phyloP scores from a whole-genome alignment of 2,797 vertebrate genomes.

The Karalla daura region DNA sequence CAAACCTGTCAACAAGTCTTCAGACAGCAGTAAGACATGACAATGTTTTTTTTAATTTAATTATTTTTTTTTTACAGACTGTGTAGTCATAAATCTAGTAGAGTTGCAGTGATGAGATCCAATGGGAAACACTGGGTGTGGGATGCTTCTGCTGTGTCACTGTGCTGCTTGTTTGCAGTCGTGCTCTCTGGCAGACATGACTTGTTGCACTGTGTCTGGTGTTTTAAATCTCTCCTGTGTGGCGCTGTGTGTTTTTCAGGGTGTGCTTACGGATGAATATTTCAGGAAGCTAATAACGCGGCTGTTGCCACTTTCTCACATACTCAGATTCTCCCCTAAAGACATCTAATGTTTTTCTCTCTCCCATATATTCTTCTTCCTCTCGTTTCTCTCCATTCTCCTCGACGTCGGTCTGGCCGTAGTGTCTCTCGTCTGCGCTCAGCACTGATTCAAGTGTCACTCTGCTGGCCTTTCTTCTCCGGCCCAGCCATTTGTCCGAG shows the following conservation, averaged over 20 bases:
- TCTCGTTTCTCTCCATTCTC: slow-evolving; percentile 18
- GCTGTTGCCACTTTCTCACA: slow-evolving; percentile 21
- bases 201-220: not conserved
- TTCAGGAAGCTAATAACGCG: slow-evolving; percentile 30
- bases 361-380: not conserved
- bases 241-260: slow-evolving; percentile 1
- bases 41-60: no score
- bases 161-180: not conserved
- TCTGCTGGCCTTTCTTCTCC: slow-evolving; percentile 32
- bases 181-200: not conserved
- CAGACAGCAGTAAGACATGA: no score
- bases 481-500: slow-evolving; percentile 30
- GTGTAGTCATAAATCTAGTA: no score
- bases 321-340: slow-evolving; percentile 6
- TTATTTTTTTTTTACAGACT: no score
- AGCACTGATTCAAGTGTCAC: slow-evolving; percentile 40
- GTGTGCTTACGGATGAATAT: slow-evolving; percentile 3
- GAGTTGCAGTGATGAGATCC: not conserved
- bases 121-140: not conserved
- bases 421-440: slow-evolving; percentile 31
- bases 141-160: not conserved
- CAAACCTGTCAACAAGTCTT: no score
- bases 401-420: slow-evolving; percentile 11
- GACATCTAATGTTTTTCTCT: slow-evolving; percentile 3
- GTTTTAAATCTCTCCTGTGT: not conserved